phyloP scores from a whole-genome alignment of 1,140 invertebrate species.

The Phymastichus coffea region DNA sequence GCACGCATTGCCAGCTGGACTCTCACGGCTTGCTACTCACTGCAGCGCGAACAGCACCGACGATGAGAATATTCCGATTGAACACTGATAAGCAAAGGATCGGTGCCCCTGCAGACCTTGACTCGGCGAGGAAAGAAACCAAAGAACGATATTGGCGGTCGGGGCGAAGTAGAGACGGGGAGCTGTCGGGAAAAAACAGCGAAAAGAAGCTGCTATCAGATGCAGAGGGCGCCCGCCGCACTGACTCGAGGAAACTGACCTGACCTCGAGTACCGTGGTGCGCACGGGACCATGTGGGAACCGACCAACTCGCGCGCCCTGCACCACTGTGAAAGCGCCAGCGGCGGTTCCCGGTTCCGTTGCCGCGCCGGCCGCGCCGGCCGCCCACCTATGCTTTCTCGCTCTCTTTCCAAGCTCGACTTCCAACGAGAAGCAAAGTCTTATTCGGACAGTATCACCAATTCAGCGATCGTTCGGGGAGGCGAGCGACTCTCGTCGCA shows the following conservation, averaged over 20 bases:
- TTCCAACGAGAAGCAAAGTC: too few relatives aligned
- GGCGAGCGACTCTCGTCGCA: too few relatives aligned
- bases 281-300: conserved; percentile 49
- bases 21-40: conserved; percentile 1
- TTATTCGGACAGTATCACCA: too few relatives aligned
- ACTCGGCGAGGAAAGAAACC: too few relatives aligned
- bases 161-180: background rate
- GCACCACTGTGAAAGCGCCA: conserved; percentile 1
- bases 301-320: conserved; percentile 29
- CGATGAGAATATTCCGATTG: background rate
- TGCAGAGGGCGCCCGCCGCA: conserved; percentile 37
- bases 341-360: conserved; percentile 46
- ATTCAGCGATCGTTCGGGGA: too few relatives aligned
- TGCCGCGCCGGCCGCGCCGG: conserved; percentile 34
- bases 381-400: conserved; percentile 52
- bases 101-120: too few relatives aligned
- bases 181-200: background rate
- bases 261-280: conserved; percentile 49
- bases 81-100: too few relatives aligned
- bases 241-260: conserved; percentile 45
- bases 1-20: background rate
- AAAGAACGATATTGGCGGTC: too few relatives aligned
- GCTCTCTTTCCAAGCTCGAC: conserved; percentile 40
- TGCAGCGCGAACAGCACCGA: too few relatives aligned
- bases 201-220: background rate